phyloP scores from a whole-genome alignment of 2,113 vertebrate genomes.

The Gyps fulvus region DNA sequence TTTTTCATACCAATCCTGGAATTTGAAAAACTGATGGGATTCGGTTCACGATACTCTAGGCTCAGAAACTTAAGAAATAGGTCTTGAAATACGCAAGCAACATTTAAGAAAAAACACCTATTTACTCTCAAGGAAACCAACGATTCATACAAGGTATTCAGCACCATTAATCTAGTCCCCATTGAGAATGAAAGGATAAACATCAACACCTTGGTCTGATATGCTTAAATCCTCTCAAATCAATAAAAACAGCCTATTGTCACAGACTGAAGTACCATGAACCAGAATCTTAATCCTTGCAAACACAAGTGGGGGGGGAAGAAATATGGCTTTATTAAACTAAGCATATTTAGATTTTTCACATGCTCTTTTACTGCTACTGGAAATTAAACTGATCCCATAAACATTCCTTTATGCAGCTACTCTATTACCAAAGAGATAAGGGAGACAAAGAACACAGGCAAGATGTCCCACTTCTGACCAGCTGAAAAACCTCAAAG shows the following conservation, averaged over 20 bases:
- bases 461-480: not conserved
- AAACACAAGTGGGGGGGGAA: not conserved
- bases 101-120: not conserved
- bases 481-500: not conserved
- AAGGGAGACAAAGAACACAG: not conserved
- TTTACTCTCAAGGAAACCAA: not conserved
- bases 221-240: not conserved
- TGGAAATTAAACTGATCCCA: not conserved
- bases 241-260: not conserved
- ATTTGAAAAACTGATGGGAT: not conserved
- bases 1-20: not conserved
- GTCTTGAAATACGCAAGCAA: not conserved
- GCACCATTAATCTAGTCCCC: not conserved
- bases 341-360: not conserved
- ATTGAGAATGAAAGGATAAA: not conserved
- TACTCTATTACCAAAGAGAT: not conserved
- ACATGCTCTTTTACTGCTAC: not conserved
- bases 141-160: not conserved
- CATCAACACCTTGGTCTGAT: not conserved
- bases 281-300: not conserved
- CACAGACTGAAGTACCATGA: not conserved
- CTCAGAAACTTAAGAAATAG: not conserved
- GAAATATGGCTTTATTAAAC: not conserved
- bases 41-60: not conserved
- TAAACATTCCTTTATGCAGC: not conserved